Conservation (phyloP, 2,888 invertebrate genomes). For the Sicus ferrugineus region DNA sequence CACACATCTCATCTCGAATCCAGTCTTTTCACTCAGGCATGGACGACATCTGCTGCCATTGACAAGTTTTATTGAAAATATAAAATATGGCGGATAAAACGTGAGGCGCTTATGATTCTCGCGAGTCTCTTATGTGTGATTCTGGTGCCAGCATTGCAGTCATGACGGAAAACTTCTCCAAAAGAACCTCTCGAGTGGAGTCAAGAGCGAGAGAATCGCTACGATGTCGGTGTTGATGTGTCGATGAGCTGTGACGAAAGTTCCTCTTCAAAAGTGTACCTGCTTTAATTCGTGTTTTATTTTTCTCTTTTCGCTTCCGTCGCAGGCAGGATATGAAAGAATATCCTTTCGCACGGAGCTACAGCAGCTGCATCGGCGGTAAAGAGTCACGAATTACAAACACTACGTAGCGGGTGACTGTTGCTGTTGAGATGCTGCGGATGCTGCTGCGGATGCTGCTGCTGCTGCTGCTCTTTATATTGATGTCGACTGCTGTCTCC, state of each 20-base stretch:
- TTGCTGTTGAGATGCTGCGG: no score
- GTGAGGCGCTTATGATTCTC: slow-evolving; percentile 3
- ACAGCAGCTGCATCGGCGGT: slow-evolving; percentile 11
- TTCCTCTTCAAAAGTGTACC: slow-evolving; percentile 34
- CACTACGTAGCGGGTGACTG: no score
- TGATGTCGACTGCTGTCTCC: no score
- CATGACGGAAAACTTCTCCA: no score
- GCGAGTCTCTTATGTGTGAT: not conserved
- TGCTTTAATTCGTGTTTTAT: slow-evolving; percentile 38
- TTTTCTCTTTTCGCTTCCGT: slow-evolving; percentile 34
- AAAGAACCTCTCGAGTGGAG: not conserved
- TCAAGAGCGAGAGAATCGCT: not conserved
- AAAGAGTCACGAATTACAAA: no score
- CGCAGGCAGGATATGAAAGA: slow-evolving; percentile 41
- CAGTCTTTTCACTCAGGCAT: not conserved
- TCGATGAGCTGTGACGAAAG: slow-evolving; percentile 13
- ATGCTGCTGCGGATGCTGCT: no score
- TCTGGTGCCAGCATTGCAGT: no score
- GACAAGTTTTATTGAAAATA: slow-evolving; percentile 29
- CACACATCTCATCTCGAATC: no score
- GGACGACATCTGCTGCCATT: slow-evolving; percentile 12
- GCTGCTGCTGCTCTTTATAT: no score
- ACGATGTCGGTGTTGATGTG: not conserved
- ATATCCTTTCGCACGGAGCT: not conserved
- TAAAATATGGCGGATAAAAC: slow-evolving; percentile 26